phyloP scores from a whole-genome alignment of 1,140 invertebrate genomes.

The Zaprionus kolodkinae region DNA sequence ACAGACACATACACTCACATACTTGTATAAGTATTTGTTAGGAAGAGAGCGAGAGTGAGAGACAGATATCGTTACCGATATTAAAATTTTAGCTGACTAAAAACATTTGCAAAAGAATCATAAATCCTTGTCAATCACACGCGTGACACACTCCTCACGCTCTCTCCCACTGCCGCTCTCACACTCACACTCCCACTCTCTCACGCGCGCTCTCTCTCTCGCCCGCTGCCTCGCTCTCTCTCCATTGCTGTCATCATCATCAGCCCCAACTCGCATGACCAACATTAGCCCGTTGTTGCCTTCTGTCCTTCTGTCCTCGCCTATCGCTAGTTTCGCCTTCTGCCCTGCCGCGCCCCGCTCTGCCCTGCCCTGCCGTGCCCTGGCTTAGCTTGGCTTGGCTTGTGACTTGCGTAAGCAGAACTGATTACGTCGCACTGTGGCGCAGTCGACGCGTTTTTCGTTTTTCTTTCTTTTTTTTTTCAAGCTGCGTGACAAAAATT shows the following conservation, averaged over 20 bases:
- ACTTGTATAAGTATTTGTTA: not conserved
- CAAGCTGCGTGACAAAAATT: constrained; percentile 76
- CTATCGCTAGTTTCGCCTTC: too few species aligned
- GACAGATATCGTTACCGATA: constrained; percentile 40
- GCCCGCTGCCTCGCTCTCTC: not conserved
- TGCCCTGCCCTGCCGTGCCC: too few species aligned
- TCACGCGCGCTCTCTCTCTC: not conserved
- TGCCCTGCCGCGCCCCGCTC: too few species aligned
- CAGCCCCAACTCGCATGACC: constrained; percentile 38
- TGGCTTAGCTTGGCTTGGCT: constrained; percentile 6
- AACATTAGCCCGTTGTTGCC: constrained; percentile 26
- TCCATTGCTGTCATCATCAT: constrained; percentile 71
- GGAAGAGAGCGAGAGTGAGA: constrained; percentile 5
- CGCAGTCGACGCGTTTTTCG: constrained; percentile 28
- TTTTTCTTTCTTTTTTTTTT: constrained; percentile 14
- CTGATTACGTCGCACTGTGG: constrained; percentile 74
- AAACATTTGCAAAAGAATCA: constrained; percentile 72
- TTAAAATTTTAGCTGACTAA: constrained; percentile 72
- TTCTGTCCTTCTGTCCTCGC: not conserved
- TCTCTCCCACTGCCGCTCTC: constrained; percentile 12
- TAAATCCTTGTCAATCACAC: constrained; percentile 84
- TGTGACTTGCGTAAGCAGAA: constrained; percentile 76
- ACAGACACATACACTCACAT: constrained; percentile 6
- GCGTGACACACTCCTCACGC: constrained; percentile 55
- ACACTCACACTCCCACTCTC: not conserved